Percentiles rank a stretch among this genome's conserved stretches.
Conservation (phyloP, 2,888 invertebrate species). For the Ormyrus labotus region DNA sequence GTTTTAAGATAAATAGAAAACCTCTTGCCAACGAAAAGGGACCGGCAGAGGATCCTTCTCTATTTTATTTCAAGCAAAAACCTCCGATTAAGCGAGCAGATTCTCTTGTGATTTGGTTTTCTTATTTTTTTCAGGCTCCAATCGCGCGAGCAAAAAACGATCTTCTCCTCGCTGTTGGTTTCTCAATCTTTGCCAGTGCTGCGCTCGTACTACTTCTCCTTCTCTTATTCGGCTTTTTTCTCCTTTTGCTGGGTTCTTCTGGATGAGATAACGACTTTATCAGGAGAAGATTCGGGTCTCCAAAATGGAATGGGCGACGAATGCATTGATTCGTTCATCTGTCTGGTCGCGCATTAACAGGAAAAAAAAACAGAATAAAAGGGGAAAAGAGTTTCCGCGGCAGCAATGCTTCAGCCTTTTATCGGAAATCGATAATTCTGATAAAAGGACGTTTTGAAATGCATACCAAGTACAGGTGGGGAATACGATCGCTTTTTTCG, state of each 20-base stretch:
- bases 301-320: slow-evolving; percentile 6
- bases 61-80: neutral
- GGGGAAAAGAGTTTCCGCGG: neutral
- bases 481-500: neutral
- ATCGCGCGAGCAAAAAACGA: too few species aligned
- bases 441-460: slow-evolving; percentile 26
- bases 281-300: neutral
- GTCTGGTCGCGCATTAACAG: neutral
- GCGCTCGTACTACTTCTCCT: neutral
- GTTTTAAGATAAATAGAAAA: too few species aligned
- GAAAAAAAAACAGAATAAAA: neutral
- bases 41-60: too few species aligned
- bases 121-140: neutral
- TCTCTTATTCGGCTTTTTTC: neutral
- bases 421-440: slow-evolving; percentile 38
- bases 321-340: slow-evolving; percentile 11
- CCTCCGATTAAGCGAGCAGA: slow-evolving; percentile 41
- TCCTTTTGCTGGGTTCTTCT: neutral
- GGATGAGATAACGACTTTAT: slow-evolving; percentile 23
- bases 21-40: too few species aligned
- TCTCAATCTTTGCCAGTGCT: neutral
- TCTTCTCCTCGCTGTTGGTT: neutral
- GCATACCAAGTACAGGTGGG: neutral
- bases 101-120: neutral
- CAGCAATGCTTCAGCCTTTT: neutral